Base-by-base conservation (phyloP, 2,888 invertebrate genomes). In the Neelides folsomi region DNA sequence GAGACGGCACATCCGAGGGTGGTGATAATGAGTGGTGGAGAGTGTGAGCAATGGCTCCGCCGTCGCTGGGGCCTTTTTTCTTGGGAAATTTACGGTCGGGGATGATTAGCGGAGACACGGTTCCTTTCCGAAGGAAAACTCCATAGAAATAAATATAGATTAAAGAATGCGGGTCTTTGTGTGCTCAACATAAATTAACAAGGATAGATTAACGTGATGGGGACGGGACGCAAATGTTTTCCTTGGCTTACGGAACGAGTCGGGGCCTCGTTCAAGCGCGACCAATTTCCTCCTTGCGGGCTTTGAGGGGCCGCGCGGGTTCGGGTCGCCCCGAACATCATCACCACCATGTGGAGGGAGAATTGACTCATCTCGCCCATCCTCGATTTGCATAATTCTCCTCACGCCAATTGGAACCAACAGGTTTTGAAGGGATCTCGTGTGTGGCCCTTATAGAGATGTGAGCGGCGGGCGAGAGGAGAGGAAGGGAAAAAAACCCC, bases 41-140 rank as follows among this genome's bases (percentile, higher is more conserved):
- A 51, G 49, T 52, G 48, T 40, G 44, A 47, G 44, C 10, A 15
- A 37, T 47, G 47, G 34, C 18, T 13, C 41, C 42, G 47, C 40
- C 41, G 52, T 7, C 38, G 48, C 52, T 52, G 52, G 47, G 18
- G 47, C 43, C 37, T 16, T 27, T 47, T 42, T 42, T 34, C 47
- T 37, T 20, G 16, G 35, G 36, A 52, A 54, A 62, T 60, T 62
- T 59, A 64, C 59, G 60, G 64, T 62, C 53, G 56, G 55, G 56
- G 49, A 61, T 63, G 64, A 64, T 62, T 61, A 59, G 61, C 58
- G 62, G 62, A 64, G 61, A 64, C 64, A 64, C 59, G 64, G 61
- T 64, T 63, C 61, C 59, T 56, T 64, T 64, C 49, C 55, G 60
- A 58, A 59, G 40, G 60, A 60, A 59, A 64, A 60, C 59, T 57